phyloP scores from a whole-genome alignment of 2,888 invertebrate genomes.

The Cordilura impudica region DNA sequence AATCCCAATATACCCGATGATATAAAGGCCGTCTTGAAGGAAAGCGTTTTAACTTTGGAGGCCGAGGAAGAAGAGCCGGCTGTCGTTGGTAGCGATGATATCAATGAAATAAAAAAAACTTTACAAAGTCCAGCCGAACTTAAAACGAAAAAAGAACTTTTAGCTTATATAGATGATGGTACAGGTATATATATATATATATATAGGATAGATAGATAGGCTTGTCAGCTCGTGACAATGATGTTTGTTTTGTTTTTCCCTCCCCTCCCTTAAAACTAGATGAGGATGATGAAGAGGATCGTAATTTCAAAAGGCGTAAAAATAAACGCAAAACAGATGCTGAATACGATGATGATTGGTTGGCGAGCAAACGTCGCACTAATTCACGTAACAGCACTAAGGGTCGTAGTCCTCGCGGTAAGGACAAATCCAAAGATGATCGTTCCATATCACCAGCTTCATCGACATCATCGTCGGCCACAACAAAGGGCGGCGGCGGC shows the following conservation, averaged over 20 bases:
- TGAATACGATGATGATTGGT: slow-evolving; percentile 78
- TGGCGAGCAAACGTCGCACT: slow-evolving; percentile 71
- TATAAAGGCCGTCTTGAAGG: slow-evolving; percentile 77
- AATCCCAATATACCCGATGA: slow-evolving; percentile 78
- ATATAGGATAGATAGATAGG: too few relatives aligned
- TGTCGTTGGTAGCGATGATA: slow-evolving; percentile 66
- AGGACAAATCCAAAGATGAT: slow-evolving; percentile 69
- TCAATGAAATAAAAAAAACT: slow-evolving; percentile 63
- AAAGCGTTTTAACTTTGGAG: slow-evolving; percentile 75
- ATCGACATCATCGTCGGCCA: slow-evolving; percentile 73
- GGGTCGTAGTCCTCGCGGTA: slow-evolving; percentile 72
- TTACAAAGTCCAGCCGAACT: slow-evolving; percentile 72
- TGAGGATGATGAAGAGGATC: slow-evolving; percentile 76
- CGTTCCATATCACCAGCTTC: slow-evolving; percentile 75
- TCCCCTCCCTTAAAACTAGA: slow-evolving; percentile 64
- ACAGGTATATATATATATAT: slow-evolving; percentile 70
- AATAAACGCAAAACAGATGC: slow-evolving; percentile 76
- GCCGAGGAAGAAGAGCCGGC: slow-evolving; percentile 73
- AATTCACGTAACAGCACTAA: slow-evolving; percentile 73
- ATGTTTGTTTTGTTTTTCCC: slow-evolving; percentile 24
- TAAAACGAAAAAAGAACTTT: slow-evolving; percentile 75
- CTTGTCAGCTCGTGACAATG: slow-evolving; percentile 5
- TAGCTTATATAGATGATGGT: slow-evolving; percentile 77
- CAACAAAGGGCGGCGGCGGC: slow-evolving; percentile 64
- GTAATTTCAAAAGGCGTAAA: slow-evolving; percentile 74